These are phyloP conservation scores for Philotrypesis tridentata DNA, from an alignment of 1,140 invertebrate species.

Conservation along the genomic window DNA sequence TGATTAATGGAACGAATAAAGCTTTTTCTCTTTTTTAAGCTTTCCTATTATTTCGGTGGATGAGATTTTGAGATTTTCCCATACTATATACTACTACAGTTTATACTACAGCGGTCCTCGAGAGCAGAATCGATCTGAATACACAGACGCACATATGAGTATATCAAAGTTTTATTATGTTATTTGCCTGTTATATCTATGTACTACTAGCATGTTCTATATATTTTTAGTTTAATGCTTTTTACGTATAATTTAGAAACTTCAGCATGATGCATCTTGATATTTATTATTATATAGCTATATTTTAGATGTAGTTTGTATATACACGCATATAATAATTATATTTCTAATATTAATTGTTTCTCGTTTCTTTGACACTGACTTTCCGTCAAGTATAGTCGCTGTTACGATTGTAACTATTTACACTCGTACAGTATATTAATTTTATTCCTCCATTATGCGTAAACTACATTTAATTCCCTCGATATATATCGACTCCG, in stretches of 20 bases:
- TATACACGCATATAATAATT: background rate
- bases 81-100: background rate
- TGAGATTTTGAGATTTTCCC: no score
- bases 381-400: background rate
- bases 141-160: background rate
- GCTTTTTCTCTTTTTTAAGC: no score
- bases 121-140: slow-evolving; percentile 1
- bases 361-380: background rate
- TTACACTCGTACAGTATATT: background rate
- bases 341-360: background rate
- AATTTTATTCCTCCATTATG: background rate
- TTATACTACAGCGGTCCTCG: background rate
- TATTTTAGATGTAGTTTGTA: background rate
- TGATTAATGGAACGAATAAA: no score
- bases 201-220: slow-evolving; percentile 9
- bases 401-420: background rate
- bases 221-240: slow-evolving; percentile 16
- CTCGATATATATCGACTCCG: no score
- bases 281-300: background rate
- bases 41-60: no score
- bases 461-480: background rate
- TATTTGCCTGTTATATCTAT: slow-evolving; percentile 2
- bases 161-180: background rate
- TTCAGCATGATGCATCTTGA: slow-evolving; percentile 42
- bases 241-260: background rate